A percentile compares a stretch with the other conserved stretches of the same genome.
phyloP scores from a whole-genome alignment of 2,113 vertebrate species.

The Pollimyrus isidori region DNA sequence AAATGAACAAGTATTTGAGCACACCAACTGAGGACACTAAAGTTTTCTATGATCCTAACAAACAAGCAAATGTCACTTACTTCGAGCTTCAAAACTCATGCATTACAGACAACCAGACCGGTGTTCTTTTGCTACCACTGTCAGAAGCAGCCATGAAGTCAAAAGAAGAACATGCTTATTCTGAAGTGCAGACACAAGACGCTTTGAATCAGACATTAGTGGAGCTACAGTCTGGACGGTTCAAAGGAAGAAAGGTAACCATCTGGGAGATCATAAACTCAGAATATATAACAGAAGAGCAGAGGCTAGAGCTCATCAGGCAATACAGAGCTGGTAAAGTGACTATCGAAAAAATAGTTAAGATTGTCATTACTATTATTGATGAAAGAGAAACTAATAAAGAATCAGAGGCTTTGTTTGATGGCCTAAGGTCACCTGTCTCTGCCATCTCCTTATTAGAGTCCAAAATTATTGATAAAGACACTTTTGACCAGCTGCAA shows the following conservation, averaged over 20 bases:
- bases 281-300: constrained; percentile 82
- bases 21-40: constrained; percentile 59
- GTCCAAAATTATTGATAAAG: constrained; percentile 64
- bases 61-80: constrained; percentile 70
- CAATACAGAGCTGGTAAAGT: constrained; percentile 85
- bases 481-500: constrained; percentile 61
- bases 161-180: constrained; percentile 68
- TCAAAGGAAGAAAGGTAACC: constrained; percentile 73
- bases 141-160: constrained; percentile 70
- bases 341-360: constrained; percentile 86
- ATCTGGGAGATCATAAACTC: constrained; percentile 91
- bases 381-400: constrained; percentile 69
- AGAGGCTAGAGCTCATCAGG: constrained; percentile 75
- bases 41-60: constrained; percentile 75
- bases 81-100: constrained; percentile 72
- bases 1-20: constrained; percentile 56
- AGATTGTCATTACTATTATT: constrained; percentile 80
- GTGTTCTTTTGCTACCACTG: constrained; percentile 71
- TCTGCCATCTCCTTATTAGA: constrained; percentile 69
- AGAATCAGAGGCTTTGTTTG: constrained; percentile 67
- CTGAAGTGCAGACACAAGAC: constrained; percentile 74
- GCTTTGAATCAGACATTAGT: constrained; percentile 70
- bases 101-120: constrained; percentile 70
- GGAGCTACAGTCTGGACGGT: constrained; percentile 71
- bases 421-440: constrained; percentile 74